These are phyloP conservation scores for Agrochola macilenta DNA, from an alignment of 2,888 invertebrate genomes.

Conservation along the genomic window DNA sequence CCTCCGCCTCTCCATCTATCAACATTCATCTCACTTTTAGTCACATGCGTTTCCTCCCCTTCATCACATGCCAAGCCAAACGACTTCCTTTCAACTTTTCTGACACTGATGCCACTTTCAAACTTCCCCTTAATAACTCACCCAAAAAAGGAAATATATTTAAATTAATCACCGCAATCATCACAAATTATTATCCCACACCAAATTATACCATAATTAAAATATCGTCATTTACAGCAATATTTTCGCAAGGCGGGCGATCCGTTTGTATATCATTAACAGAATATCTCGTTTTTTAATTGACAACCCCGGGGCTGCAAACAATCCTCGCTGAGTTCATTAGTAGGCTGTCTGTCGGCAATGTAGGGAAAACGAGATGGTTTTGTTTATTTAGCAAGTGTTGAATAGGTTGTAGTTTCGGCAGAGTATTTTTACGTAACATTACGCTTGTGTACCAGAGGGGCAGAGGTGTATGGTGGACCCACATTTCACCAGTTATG, in stretches of 20 bases:
- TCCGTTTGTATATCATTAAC: slow-evolving; percentile 58
- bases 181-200: slow-evolving; percentile 1
- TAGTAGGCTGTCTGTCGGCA: slow-evolving; percentile 36
- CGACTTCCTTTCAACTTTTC: too few species aligned
- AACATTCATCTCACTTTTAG: too few species aligned
- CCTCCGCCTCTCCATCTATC: too few species aligned
- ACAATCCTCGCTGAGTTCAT: slow-evolving; percentile 51
- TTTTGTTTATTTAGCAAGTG: slow-evolving; percentile 6
- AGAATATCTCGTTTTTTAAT: slow-evolving; percentile 60
- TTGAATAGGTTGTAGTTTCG: slow-evolving; percentile 5
- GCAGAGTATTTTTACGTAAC: not conserved
- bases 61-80: too few species aligned
- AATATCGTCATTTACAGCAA: slow-evolving; percentile 32
- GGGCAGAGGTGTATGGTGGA: too few species aligned
- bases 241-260: slow-evolving; percentile 24
- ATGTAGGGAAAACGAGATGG: slow-evolving; percentile 14
- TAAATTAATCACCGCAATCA: not conserved
- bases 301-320: slow-evolving; percentile 47
- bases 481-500: not conserved
- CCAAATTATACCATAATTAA: slow-evolving; percentile 18
- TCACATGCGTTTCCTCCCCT: too few species aligned
- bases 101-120: too few species aligned
- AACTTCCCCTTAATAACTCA: not conserved
- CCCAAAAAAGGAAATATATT: not conserved
- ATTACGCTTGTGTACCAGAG: not conserved